Evolutionary conservation across 2,797 vertebrate species (phyloP).

Genomic region (Bradypus variegatus): DNA sequence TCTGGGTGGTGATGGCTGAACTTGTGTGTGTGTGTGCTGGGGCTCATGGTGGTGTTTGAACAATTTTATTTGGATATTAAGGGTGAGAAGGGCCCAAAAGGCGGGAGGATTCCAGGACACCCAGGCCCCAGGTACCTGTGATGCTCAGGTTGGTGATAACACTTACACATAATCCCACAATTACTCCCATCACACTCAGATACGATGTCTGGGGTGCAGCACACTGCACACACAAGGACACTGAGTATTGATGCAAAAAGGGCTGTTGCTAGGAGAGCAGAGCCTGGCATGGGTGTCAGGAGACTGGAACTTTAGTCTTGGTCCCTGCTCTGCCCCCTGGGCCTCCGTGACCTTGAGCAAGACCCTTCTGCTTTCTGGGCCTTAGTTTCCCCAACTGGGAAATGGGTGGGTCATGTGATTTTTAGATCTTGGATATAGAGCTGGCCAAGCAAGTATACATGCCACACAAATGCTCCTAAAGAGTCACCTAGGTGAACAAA

Average conservation of each 20-base stretch:
- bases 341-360: not conserved
- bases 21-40: not conserved
- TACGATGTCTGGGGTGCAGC: not conserved
- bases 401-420: not conserved
- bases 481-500: not conserved
- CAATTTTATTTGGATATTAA: not conserved
- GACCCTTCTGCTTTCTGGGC: not conserved
- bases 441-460: not conserved
- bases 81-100: not conserved
- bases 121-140: not conserved
- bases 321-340: not conserved
- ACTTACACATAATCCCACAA: not conserved
- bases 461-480: not conserved
- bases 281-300: not conserved
- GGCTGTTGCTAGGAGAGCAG: not conserved
- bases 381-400: not conserved
- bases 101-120: not conserved
- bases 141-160: not conserved
- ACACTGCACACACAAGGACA: not conserved
- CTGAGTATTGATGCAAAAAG: not conserved
- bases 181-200: not conserved
- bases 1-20: not conserved
- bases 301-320: not conserved
- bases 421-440: not conserved
- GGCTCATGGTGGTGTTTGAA: not conserved